These are phyloP conservation scores for Myotis myotis DNA, from an alignment of 2,797 vertebrate genomes.

Conservation along the genomic window DNA sequence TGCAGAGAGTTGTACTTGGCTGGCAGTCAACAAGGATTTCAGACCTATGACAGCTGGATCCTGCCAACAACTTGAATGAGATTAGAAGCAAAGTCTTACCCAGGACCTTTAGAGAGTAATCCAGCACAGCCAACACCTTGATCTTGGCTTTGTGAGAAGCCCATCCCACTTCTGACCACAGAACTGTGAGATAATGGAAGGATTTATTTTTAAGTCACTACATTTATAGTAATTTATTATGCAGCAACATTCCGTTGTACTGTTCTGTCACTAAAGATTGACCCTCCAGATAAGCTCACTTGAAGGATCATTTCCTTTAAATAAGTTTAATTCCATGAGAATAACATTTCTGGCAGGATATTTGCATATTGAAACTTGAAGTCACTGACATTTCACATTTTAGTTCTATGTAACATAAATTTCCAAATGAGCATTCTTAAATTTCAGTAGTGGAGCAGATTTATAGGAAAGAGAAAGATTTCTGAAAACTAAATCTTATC, in stretches of 20 bases:
- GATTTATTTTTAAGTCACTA: neutral
- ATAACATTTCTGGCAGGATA: neutral
- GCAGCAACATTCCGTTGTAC: neutral
- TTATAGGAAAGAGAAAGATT: neutral
- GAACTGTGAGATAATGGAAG: neutral
- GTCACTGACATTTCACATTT: slow-evolving; percentile 37
- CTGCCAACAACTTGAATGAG: neutral
- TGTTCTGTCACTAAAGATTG: neutral
- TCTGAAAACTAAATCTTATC: neutral
- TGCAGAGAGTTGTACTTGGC: neutral
- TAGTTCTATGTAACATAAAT: neutral
- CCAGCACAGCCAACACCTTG: neutral
- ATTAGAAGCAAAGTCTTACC: neutral
- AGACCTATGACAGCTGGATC: neutral
- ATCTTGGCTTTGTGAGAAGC: neutral
- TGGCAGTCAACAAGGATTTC: neutral
- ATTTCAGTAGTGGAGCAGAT: neutral
- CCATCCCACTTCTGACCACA: neutral
- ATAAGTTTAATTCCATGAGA: neutral
- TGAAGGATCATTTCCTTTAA: neutral
- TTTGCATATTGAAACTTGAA: neutral
- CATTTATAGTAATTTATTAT: neutral
- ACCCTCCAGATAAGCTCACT: neutral
- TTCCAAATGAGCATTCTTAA: slow-evolving; percentile 39
- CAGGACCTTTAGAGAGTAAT: neutral